phyloP scores from a whole-genome alignment of 2,113 vertebrate species.

The Amphiprion ocellaris region DNA sequence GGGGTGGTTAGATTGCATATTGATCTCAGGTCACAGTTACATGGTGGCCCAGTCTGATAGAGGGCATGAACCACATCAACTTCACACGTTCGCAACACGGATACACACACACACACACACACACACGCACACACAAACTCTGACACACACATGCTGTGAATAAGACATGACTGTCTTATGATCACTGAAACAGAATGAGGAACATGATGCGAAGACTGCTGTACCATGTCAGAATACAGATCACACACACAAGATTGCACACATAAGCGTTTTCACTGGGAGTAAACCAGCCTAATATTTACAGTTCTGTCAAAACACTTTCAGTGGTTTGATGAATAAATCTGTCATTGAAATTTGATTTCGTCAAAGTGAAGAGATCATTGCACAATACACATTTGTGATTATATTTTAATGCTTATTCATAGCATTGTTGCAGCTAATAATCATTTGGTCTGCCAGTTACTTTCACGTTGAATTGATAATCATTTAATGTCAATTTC shows the following conservation, averaged over 20 bases:
- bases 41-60: constrained; percentile 71
- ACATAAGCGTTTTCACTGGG: background rate
- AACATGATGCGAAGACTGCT: background rate
- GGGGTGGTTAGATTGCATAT: constrained; percentile 82
- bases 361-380: background rate
- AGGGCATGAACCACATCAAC: constrained; percentile 65
- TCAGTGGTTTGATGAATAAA: background rate
- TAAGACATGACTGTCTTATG: constrained; percentile 9
- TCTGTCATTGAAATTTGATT: background rate
- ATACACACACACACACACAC: background rate
- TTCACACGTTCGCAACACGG: constrained; percentile 23
- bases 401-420: no score
- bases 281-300: background rate
- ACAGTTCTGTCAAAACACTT: background rate
- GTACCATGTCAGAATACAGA: background rate
- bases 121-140: background rate
- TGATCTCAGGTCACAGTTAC: constrained; percentile 79
- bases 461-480: background rate
- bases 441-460: background rate
- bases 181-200: background rate
- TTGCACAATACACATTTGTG: background rate
- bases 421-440: background rate
- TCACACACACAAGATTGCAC: background rate
- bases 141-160: constrained; percentile 29
- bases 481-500: background rate